Conservation (phyloP, 2,113 vertebrate species). For the Malurus alboscapulatus region DNA sequence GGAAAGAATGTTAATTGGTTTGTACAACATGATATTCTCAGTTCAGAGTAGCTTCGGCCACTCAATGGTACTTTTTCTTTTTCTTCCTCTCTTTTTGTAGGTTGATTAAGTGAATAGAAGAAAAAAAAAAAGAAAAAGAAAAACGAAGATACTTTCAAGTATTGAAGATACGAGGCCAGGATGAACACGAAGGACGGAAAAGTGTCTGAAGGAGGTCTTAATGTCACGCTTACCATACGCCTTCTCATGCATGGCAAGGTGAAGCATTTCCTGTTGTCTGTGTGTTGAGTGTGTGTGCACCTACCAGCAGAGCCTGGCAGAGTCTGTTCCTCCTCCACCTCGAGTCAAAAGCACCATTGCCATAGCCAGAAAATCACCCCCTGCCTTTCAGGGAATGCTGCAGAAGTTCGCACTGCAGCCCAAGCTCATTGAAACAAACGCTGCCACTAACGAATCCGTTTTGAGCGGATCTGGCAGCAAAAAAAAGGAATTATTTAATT, state of each 20-base stretch:
- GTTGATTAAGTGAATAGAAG: constrained; percentile 64
- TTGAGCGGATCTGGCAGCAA: rapidly evolving
- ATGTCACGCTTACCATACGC: constrained; percentile 86
- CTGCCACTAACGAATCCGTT: rapidly evolving
- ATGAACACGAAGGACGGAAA: constrained; percentile 80
- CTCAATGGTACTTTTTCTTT: constrained; percentile 18
- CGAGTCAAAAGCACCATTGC: neutral
- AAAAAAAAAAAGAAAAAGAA: neutral
- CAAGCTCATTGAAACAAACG: neutral
- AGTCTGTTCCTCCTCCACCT: neutral
- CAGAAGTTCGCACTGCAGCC: neutral
- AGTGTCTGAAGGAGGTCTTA: constrained; percentile 82
- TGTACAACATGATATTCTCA: constrained; percentile 7
- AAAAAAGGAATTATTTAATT: neutral
- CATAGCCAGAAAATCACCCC: neutral
- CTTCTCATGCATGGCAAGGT: constrained; percentile 95
- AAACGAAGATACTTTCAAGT: constrained; percentile 48
- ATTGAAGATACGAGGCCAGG: constrained; percentile 55
- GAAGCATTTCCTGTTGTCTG: constrained; percentile 43
- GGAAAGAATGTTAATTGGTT: constrained; percentile 39
- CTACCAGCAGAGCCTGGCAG: neutral
- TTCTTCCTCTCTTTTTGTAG: constrained; percentile 57
- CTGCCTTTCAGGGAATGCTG: neutral
- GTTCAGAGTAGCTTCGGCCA: constrained; percentile 8
- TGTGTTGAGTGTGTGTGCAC: neutral